Percentiles rank a stretch among this genome's conserved stretches.
phyloP scores from a whole-genome alignment of 2,113 vertebrate genomes.

The Megatriorchis doriae region DNA sequence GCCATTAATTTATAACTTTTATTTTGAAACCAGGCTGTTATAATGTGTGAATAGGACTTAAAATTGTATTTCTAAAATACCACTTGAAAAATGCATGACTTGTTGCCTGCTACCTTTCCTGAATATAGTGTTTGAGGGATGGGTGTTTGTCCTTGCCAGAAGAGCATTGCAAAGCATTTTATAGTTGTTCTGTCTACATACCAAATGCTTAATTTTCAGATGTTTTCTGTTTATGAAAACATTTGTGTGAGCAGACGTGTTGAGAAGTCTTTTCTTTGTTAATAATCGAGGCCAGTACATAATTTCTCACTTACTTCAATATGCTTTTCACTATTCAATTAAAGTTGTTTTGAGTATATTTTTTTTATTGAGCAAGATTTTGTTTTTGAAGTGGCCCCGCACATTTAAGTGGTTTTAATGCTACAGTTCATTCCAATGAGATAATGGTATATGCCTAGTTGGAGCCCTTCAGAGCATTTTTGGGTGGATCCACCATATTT shows the following conservation, averaged over 20 bases:
- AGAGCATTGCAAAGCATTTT: neutral
- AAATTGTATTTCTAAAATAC: neutral
- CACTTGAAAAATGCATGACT: neutral
- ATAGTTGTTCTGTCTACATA: neutral
- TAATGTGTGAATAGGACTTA: neutral
- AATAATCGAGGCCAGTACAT: neutral
- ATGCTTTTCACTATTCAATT: slow-evolving; percentile 58
- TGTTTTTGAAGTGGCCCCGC: slow-evolving; percentile 39
- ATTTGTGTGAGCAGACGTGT: slow-evolving; percentile 20
- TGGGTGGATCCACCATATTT: neutral
- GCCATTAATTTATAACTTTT: neutral
- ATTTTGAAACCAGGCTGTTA: neutral
- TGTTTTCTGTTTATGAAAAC: slow-evolving; percentile 33
- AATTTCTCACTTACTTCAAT: slow-evolving; percentile 49
- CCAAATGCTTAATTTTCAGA: slow-evolving; percentile 31
- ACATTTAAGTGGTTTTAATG: slow-evolving; percentile 8
- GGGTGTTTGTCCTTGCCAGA: neutral
- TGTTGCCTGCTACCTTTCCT: neutral
- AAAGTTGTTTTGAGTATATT: slow-evolving; percentile 6
- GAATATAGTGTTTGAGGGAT: neutral
- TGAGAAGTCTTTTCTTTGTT: slow-evolving; percentile 46
- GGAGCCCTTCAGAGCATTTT: neutral
- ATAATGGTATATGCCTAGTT: neutral
- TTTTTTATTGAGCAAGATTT: slow-evolving; percentile 30
- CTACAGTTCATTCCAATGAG: neutral